Evolutionary conservation across 2,113 vertebrate genomes (phyloP), one percentile per base, ranked within the genome.

Genomic region (Nycticorax nycticorax): DNA sequence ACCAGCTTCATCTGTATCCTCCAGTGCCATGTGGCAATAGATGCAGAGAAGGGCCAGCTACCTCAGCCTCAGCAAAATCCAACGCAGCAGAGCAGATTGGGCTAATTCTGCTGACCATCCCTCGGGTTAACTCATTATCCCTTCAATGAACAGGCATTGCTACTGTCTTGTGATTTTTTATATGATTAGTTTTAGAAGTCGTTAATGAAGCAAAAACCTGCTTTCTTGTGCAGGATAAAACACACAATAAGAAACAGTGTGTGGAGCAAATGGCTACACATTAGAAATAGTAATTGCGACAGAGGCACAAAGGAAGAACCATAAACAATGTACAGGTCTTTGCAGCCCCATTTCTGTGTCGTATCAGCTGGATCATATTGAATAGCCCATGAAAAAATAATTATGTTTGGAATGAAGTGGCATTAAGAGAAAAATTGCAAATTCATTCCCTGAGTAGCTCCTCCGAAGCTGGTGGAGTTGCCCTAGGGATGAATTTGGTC

Each of bases 401-500:
- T 53, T 48, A 50, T 6, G 39, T 53, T 93, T 81, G 37, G 48
- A 95, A 79, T 39, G 33, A 92, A 91, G 74, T 32, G 33, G n/a
- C 41, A 30, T 52, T 92, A 89, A 92, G 75, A 71, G 50, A 94
- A 95, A 94, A 95, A 89, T 55, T 82, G 53, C 57, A 55, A 91
- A 82, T 83, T 90, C 22, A 3, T 45, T 91, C 88, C 82, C 64
- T 47, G 26, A 81, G 71, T 39, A 67, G 55, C 53, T 91, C 67
- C 59, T 92, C 78, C 88, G 60, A 96, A 93, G 80, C 74, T 75
- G 48, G 32, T 85, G 43, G 57, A 75, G 66, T 47, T 87, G 82
- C 91, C 91, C 96, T 81, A n/a, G 96, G 96, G 93, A 94, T 93
- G 92, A 90, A 96, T 94, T 94, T 85, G 45, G 84, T 87, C 88